phyloP scores from a whole-genome alignment of 2,797 vertebrate genomes.

The Pantherophis alleghaniensis region DNA sequence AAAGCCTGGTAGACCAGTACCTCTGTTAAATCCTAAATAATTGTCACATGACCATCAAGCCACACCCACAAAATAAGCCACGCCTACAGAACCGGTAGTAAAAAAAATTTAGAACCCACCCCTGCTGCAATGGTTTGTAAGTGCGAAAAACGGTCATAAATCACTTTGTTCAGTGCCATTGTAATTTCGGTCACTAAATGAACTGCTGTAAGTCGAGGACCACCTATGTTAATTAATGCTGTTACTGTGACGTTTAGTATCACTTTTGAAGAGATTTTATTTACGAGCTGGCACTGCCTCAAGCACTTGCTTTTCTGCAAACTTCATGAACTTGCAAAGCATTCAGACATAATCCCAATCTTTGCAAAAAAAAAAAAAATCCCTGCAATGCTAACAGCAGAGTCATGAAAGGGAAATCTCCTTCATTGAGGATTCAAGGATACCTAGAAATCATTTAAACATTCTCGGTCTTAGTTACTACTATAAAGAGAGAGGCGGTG shows the following conservation, averaged over 20 bases:
- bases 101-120: too few species aligned
- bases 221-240: neutral
- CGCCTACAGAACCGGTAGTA: too few species aligned
- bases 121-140: neutral
- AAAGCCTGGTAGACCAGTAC: too few species aligned
- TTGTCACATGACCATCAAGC: too few species aligned
- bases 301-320: constrained; percentile 15
- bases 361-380: neutral
- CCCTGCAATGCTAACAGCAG: constrained; percentile 5
- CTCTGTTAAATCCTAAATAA: too few species aligned
- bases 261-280: neutral
- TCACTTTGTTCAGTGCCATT: neutral
- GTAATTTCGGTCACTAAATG: neutral
- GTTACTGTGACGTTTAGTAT: constrained; percentile 4
- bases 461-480: neutral
- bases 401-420: neutral
- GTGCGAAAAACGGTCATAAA: neutral
- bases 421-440: constrained; percentile 9
- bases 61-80: too few species aligned
- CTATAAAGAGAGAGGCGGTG: neutral
- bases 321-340: constrained; percentile 9
- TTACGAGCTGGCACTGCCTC: neutral
- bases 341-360: neutral
- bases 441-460: neutral
- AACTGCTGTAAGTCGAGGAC: neutral